Percentiles rank a stretch among this genome's conserved stretches.
Evolutionary conservation across 92 coral and sea anemone species (phyloP).

Genomic region (Epizoanthus stellaris): DNA sequence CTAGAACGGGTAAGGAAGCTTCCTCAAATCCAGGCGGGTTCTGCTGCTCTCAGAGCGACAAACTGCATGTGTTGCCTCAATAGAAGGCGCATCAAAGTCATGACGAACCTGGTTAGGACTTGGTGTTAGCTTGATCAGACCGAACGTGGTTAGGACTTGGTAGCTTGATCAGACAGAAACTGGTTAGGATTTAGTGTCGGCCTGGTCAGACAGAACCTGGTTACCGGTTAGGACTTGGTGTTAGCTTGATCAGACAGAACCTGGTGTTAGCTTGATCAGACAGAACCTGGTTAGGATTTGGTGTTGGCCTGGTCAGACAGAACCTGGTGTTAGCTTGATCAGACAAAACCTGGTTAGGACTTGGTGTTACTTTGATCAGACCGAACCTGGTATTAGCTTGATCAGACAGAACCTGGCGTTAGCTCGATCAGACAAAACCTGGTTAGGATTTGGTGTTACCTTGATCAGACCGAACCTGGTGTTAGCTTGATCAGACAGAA

Average conservation of each 20-base stretch:
- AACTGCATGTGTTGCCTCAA: slow-evolving; percentile 3
- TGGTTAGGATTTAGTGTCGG: too few species aligned
- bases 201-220: too few species aligned
- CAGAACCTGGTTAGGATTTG: neutral
- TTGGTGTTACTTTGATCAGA: neutral
- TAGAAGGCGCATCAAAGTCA: neutral
- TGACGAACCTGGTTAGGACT: slow-evolving; percentile 10
- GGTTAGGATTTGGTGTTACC: too few species aligned
- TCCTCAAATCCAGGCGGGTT: neutral
- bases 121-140: neutral
- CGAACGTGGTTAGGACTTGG: neutral
- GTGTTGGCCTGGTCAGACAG: neutral
- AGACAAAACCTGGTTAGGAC: too few species aligned
- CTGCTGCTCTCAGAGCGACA: neutral
- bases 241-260: neutral
- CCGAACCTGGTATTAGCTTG: neutral
- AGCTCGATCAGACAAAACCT: too few species aligned
- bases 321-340: neutral
- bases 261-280: too few species aligned
- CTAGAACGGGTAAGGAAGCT: slow-evolving; percentile 42
- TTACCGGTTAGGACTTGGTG: neutral
- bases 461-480: neutral
- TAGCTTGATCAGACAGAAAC: too few species aligned
- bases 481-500: neutral
- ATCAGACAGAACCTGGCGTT: neutral